Percentiles rank a stretch among this genome's conserved stretches.
These are phyloP conservation scores for Thecophora atra DNA, from an alignment of 2,888 invertebrate species.

Conservation along the genomic window DNA sequence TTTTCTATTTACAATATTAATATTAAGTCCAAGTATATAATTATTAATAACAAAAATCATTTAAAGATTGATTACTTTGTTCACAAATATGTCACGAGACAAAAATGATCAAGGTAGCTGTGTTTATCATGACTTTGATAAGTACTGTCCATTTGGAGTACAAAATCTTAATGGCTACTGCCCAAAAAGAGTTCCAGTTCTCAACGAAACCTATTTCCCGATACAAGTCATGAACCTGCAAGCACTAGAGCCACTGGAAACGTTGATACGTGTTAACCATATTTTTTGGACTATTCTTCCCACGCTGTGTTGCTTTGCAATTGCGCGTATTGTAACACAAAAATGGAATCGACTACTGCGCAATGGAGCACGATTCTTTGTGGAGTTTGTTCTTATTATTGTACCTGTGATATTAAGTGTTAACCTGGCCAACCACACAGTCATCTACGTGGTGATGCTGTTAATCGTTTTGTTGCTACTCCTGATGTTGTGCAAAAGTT, in stretches of 20 bases:
- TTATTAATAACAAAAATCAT: no score
- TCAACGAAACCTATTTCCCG: conserved; percentile 11
- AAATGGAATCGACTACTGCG: neutral
- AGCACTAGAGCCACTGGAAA: conserved; percentile 47
- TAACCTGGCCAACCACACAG: conserved; percentile 68
- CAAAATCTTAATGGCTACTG: neutral
- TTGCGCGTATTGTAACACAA: conserved; percentile 46
- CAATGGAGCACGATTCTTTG: conserved; percentile 54
- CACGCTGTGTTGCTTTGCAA: conserved; percentile 47
- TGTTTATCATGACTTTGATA: conserved; percentile 33
- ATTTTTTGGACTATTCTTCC: conserved; percentile 51
- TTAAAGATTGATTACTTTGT: no score
- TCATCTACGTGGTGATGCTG: conserved; percentile 43
- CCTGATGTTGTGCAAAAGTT: conserved; percentile 1
- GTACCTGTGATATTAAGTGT: conserved; percentile 70
- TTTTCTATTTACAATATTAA: no score
- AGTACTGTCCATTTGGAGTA: conserved; percentile 5
- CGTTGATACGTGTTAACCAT: conserved; percentile 45
- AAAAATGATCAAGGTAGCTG: conserved; percentile 35
- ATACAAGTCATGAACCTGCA: conserved; percentile 38
- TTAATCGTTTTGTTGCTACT: neutral
- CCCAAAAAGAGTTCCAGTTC: neutral
- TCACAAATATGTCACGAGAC: conserved; percentile 28
- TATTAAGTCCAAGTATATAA: no score
- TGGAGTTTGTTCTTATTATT: conserved; percentile 71